Evolutionary conservation across 2,888 invertebrate species (phyloP).

Genomic region (Gymnoscelis rufifasciata): DNA sequence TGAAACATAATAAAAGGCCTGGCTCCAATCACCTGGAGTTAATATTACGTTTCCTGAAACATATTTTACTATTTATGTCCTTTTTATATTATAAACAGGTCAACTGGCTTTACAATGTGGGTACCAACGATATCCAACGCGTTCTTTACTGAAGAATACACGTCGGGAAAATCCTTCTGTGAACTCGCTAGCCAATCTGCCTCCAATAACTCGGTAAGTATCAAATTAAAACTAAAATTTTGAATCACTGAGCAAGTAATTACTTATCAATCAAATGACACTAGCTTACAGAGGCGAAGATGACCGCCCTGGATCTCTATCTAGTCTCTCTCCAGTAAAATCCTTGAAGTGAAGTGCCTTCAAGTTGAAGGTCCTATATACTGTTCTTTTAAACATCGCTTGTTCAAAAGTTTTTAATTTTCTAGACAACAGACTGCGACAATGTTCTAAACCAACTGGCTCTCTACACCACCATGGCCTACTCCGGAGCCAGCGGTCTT

Average conservation of each 20-base stretch:
- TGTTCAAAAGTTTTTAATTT: conserved; percentile 19
- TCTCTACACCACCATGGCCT: conserved; percentile 57
- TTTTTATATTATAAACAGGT: conserved; percentile 35
- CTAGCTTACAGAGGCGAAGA: no score
- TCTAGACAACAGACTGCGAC: conserved; percentile 50
- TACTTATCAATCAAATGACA: no score
- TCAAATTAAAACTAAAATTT: background rate
- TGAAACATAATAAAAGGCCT: no score
- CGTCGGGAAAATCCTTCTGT: conserved; percentile 51
- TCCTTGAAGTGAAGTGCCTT: no score
- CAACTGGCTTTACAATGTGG: conserved; percentile 66
- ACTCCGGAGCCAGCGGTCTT: conserved; percentile 46
- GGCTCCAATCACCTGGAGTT: no score
- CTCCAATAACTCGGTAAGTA: conserved; percentile 36
- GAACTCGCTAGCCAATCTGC: conserved; percentile 55
- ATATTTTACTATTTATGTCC: background rate
- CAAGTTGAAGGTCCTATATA: no score
- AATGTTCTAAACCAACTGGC: conserved; percentile 47
- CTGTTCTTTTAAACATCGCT: no score
- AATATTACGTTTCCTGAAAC: no score
- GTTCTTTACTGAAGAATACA: conserved; percentile 50
- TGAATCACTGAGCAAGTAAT: no score
- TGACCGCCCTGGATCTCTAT: no score
- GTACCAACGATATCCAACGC: conserved; percentile 62
- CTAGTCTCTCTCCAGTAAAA: no score